Base-by-base conservation (phyloP, 2,113 vertebrate genomes). In the Amphiprion ocellaris region DNA sequence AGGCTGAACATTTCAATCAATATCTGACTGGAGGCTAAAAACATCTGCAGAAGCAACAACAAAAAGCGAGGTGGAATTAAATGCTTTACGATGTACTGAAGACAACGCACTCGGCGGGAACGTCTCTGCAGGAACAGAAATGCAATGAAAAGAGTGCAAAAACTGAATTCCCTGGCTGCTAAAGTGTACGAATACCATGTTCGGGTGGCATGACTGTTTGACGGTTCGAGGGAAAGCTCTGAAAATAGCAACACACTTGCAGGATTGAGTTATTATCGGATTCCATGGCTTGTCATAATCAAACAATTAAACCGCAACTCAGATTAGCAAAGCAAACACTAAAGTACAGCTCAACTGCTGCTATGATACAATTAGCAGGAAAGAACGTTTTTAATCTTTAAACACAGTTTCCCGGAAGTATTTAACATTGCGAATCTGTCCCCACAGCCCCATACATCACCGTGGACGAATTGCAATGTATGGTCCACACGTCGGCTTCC, bases 1-100 rank as follows among this genome's bases (percentile, higher is more conserved):
- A 21, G 70, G 47, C 71, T 59, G 84, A 87, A 87, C 85, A 85
- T 83, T 89, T 85, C 86, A 79, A 92, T 93, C 93, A 74, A 93
- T 94, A 90, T 76, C 71, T 54, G 64, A 86, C 83, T 77, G 60
- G 47, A 66, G 86, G 83, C 78, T 69, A 77, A 78, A 88, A 85
- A 74, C 84, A 87, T 77, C 79, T 78, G 86, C 81, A 85, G 71
- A 33, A 68, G 37, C 59, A 69, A 80, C 78, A 59, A 41, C 62
- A 70, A 74, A 76, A 74, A 67, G 17, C 1, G 0, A 47, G 65
- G 56, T 16, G 28, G 74, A 82, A 87, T 82, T 52, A 82, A 88
- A 85, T 71, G 87, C 65, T 86, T 71, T 46, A 49, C 62, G 70
- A 70, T 67, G 7, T n/a, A 64, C 16, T 5, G 73, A 62, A 63